Percentiles rank a stretch among this genome's conserved stretches.
Conservation (phyloP, 2,113 vertebrate species). For the Centropristis striata region DNA sequence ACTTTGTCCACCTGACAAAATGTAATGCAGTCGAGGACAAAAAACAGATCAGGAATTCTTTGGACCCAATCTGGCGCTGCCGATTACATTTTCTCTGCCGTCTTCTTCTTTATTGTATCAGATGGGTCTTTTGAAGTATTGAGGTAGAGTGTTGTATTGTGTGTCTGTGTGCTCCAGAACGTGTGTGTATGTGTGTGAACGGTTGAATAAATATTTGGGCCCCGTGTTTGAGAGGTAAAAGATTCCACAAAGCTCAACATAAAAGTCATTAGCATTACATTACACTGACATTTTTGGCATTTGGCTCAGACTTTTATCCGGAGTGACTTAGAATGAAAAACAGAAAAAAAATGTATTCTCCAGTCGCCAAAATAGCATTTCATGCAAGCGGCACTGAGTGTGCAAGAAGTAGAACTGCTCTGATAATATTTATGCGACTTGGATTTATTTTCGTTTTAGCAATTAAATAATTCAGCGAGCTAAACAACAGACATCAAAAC, state of each 20-base stretch:
- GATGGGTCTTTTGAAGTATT: conserved; percentile 74
- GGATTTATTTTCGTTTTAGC: conserved; percentile 31
- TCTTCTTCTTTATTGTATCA: conserved; percentile 81
- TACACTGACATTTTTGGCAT: conserved; percentile 27
- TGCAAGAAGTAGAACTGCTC: neutral
- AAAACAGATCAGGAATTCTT: conserved; percentile 83
- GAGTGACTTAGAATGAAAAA: conserved; percentile 28
- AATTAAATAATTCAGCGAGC: conserved; percentile 40
- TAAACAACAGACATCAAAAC: conserved; percentile 37
- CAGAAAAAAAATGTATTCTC: conserved; percentile 5
- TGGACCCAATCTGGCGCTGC: conserved; percentile 81
- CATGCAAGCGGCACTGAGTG: neutral
- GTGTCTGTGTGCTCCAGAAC: neutral
- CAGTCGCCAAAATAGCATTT: conserved; percentile 29
- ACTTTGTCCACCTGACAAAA: conserved; percentile 87
- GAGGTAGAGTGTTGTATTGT: conserved; percentile 64
- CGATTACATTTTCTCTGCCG: conserved; percentile 81
- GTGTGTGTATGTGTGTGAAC: neutral
- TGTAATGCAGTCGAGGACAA: conserved; percentile 80
- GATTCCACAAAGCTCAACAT: conserved; percentile 45
- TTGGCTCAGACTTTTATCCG: conserved; percentile 36
- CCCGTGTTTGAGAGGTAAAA: conserved; percentile 40
- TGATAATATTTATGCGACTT: conserved; percentile 25
- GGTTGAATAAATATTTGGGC: conserved; percentile 51
- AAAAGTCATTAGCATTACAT: conserved; percentile 64